Conservation (phyloP, 2,797 vertebrate species). For the Sebastes wilsoni region DNA sequence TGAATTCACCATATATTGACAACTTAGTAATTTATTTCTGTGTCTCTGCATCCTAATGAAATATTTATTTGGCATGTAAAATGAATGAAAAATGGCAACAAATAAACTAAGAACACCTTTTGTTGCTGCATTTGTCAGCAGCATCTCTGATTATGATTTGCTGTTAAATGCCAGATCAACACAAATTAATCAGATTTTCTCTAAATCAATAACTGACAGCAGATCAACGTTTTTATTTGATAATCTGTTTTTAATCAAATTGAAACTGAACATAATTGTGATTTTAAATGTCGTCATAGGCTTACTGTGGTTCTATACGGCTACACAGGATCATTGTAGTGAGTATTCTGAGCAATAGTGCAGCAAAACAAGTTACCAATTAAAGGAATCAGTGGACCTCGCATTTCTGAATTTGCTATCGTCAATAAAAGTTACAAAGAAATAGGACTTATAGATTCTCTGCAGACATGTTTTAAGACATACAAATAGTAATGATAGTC, state of each 20-base stretch:
- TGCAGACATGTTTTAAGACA: not conserved
- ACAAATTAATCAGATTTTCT: not conserved
- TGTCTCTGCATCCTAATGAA: not conserved
- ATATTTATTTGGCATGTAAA: constrained; percentile 15
- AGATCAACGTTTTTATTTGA: not conserved
- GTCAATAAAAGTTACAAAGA: not conserved
- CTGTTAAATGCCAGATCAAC: not conserved
- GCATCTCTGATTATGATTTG: not conserved
- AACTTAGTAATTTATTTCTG: not conserved
- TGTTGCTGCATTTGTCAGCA: not conserved
- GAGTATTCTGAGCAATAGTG: not conserved
- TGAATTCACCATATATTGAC: not conserved
- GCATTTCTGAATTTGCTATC: not conserved
- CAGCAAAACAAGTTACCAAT: not conserved
- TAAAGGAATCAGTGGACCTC: not conserved
- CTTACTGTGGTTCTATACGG: not conserved
- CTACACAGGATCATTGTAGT: not conserved
- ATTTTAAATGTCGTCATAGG: not conserved
- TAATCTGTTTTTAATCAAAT: not conserved
- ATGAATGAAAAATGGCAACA: not conserved
- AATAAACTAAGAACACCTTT: not conserved
- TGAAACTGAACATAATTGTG: not conserved
- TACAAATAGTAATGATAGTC: not conserved
- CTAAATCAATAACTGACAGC: not conserved
- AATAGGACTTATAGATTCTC: not conserved